These are phyloP conservation scores for Diprion similis DNA, from an alignment of 1,140 invertebrate species.

Conservation along the genomic window DNA sequence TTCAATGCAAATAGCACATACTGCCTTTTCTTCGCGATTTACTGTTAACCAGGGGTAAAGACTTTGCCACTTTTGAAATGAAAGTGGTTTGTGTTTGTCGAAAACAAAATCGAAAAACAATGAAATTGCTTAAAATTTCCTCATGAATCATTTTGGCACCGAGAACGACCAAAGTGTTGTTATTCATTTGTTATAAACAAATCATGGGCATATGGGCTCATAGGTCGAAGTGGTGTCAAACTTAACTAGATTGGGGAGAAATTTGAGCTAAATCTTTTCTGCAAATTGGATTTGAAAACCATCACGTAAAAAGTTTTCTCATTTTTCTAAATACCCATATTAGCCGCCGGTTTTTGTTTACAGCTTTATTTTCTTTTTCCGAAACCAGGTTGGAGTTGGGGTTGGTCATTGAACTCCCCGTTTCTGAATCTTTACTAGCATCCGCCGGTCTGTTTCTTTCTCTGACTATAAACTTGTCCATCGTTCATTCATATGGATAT, in stretches of 20 bases:
- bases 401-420: neutral
- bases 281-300: neutral
- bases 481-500: neutral
- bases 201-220: neutral
- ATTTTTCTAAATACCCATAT: neutral
- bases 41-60: neutral
- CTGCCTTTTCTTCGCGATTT: neutral
- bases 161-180: neutral
- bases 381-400: neutral
- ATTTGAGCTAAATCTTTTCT: too few relatives aligned
- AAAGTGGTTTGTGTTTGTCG: neutral
- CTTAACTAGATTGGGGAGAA: neutral
- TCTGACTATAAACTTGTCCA: neutral
- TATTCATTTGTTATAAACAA: neutral
- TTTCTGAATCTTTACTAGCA: neutral
- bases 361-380: neutral
- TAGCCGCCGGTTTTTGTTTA: neutral
- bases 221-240: neutral
- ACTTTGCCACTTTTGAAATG: neutral
- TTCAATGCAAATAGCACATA: neutral
- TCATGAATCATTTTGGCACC: too few relatives aligned
- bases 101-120: neutral
- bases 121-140: neutral
- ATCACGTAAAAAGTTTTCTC: neutral
- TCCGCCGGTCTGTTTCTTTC: neutral